phyloP scores from a whole-genome alignment of 2,113 vertebrate genomes.

The Psilopogon haemacephalus region DNA sequence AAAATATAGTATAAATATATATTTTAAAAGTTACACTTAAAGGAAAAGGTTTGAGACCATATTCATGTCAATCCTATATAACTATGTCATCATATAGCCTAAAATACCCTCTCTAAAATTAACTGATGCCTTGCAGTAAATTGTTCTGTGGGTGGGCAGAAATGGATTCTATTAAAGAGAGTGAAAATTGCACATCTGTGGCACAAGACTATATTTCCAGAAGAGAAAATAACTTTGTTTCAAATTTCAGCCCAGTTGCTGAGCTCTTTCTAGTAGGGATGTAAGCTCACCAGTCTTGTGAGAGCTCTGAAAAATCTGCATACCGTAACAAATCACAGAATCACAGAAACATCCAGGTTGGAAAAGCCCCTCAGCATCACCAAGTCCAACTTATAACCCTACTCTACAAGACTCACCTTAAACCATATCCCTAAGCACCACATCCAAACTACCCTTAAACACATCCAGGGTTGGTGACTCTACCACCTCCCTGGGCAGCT shows the following conservation, averaged over 20 bases:
- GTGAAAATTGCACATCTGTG: slow-evolving; percentile 5
- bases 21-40: not conserved
- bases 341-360: too few relatives aligned
- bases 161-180: slow-evolving; percentile 5
- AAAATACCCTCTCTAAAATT: slow-evolving; percentile 22
- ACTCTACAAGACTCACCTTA: too few relatives aligned
- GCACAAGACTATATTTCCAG: not conserved
- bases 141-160: not conserved
- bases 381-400: too few relatives aligned
- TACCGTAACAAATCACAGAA: not conserved
- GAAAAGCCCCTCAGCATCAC: too few relatives aligned
- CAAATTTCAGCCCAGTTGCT: not conserved
- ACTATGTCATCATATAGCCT: not conserved
- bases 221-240: not conserved
- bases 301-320: not conserved
- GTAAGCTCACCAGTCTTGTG: not conserved
- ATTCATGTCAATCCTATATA: not conserved
- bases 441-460: too few relatives aligned
- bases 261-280: not conserved
- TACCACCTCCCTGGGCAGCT: too few relatives aligned
- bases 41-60: not conserved
- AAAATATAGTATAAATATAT: not conserved
- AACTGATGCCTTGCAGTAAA: not conserved
- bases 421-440: too few relatives aligned
- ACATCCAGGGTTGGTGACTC: too few relatives aligned